Base-by-base conservation (phyloP, 2,888 invertebrate genomes). In the Meiosimyza platycephala region DNA sequence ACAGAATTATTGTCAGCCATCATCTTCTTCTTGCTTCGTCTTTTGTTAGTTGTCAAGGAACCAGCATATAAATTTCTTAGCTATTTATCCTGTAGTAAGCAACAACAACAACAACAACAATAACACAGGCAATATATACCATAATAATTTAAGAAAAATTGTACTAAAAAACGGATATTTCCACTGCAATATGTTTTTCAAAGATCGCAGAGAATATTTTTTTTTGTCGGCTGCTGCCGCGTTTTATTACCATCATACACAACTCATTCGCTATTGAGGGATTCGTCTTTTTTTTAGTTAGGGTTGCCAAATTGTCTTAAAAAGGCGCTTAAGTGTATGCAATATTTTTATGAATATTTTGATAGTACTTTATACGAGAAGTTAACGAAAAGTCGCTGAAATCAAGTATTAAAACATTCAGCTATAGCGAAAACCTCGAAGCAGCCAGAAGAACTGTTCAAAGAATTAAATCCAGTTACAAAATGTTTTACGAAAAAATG, bases 101-200 rank as follows among this genome's bases (percentile, higher is more conserved):
- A 22, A 22, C 59, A 28, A 15, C 13, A 59, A 28, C 18, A 18
- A 57, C 22, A 15, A 28, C 28, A 59, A 9, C 16, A 48, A 51
- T 15, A n/a, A 51, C 16, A 50, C 40, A 3, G 9, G 40, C 40
- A 40, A 40, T 40, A 40, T 40, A 6, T 40, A 40, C 40, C 40
- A 50, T 51, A 51, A 64, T 51, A 64, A 64, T 64, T 50, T 51
- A 64, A 64, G 33, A 48, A 64, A 47, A 50, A 64, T 22, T 15
- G n/a, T 40, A 64, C n/a, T 51, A 16, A 33, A 50, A 50, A 47
- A 50, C 11, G 50, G 22, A 47, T 50, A 47, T 28, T 22, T 18
- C 18, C 51, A 15, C 13, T 64, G 64, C 64, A 64, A 64, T 64
- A 50, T 64, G 64, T 64, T 40, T 40, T 40, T 64, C 51, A 50